phyloP scores from a whole-genome alignment of 35 echinoderm and acorn worm genomes.

The Heliocidaris erythrogramma region DNA sequence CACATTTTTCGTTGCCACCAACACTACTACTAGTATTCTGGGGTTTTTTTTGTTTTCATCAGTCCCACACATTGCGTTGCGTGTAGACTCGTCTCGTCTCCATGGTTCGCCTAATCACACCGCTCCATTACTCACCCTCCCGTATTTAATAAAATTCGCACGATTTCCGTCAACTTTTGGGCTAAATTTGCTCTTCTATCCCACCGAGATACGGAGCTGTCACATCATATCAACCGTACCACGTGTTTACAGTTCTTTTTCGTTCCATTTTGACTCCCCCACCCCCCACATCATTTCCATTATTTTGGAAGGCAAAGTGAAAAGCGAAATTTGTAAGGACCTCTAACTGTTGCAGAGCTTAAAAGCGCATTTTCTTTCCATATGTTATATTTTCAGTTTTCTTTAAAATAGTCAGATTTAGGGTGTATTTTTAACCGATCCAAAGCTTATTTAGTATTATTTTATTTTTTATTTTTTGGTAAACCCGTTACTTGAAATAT shows the following conservation, averaged over 20 bases:
- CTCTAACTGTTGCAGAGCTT: too few species aligned
- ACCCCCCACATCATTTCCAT: too few species aligned
- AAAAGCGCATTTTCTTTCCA: too few species aligned
- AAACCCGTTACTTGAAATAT: too few species aligned
- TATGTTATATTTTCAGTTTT: too few species aligned
- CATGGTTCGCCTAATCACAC: background rate
- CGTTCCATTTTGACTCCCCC: background rate
- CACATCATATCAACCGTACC: background rate
- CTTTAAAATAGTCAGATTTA: too few species aligned
- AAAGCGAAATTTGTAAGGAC: too few species aligned
- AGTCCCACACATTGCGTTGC: background rate
- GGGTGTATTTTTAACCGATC: too few species aligned
- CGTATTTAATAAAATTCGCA: slow-evolving; percentile 5
- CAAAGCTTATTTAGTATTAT: too few species aligned
- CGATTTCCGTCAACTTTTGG: slow-evolving; percentile 8
- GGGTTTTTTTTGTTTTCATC: background rate
- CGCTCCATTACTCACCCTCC: background rate
- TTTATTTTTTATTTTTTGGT: too few species aligned
- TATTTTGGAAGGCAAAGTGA: too few species aligned
- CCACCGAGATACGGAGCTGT: background rate
- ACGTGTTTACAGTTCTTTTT: background rate
- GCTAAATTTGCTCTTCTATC: background rate
- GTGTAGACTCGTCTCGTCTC: background rate
- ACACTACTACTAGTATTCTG: background rate
- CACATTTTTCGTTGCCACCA: too few species aligned